Evolutionary conservation across 2,797 vertebrate species (phyloP).

Genomic region (Amblyraja radiata): DNA sequence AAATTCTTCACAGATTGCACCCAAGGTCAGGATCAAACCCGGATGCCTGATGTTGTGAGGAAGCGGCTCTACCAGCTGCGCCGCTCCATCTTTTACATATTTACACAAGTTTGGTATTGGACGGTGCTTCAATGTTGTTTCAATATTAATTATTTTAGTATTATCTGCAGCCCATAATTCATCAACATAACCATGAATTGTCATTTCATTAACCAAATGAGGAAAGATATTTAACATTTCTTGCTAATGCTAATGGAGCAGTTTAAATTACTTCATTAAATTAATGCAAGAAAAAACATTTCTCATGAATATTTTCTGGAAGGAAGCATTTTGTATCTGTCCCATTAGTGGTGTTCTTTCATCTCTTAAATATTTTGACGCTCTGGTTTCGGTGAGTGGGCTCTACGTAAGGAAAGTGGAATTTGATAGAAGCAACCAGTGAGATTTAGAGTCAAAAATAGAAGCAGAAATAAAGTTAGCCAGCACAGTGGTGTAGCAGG

Average conservation of each 20-base stretch:
- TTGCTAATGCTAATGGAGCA: not conserved
- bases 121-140: not conserved
- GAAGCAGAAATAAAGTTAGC: not conserved
- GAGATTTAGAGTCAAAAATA: not conserved
- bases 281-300: not conserved
- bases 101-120: not conserved
- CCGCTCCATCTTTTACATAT: not conserved
- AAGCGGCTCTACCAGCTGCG: too few species aligned
- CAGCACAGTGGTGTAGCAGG: too few species aligned
- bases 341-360: not conserved
- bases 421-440: not conserved
- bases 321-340: not conserved
- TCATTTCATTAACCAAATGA: not conserved
- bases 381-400: not conserved
- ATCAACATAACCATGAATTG: not conserved
- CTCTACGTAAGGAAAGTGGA: too few species aligned
- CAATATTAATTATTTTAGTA: not conserved
- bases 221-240: not conserved
- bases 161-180: not conserved
- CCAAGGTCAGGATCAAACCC: too few species aligned
- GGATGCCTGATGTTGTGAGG: too few species aligned
- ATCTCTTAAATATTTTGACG: not conserved
- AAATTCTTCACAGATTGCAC: too few species aligned
- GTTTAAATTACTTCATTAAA: not conserved
- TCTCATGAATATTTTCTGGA: not conserved